Evolutionary conservation across 2,888 invertebrate species (phyloP).

Genomic region (Panopea generosa): DNA sequence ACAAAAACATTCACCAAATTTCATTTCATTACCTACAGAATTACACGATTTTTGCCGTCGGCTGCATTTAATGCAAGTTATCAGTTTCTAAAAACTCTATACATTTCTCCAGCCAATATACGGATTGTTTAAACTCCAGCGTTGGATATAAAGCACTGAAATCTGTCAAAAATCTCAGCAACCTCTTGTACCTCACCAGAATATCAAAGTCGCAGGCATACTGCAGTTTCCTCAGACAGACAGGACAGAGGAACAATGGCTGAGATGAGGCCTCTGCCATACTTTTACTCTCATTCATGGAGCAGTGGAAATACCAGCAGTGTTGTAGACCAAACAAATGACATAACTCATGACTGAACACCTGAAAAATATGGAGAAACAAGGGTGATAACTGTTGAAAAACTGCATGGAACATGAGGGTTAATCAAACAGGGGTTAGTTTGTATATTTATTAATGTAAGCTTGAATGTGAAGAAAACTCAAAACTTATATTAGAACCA

Average conservation of each 20-base stretch:
- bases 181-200: slow-evolving; percentile 69
- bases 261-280: slow-evolving; percentile 78
- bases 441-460: no score
- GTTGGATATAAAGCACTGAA: slow-evolving; percentile 62
- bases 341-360: slow-evolving; percentile 81
- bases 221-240: slow-evolving; percentile 82
- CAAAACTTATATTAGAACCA: no score
- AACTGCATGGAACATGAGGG: no score
- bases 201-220: slow-evolving; percentile 77
- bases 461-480: no score
- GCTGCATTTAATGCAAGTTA: no score
- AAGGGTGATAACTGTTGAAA: no score
- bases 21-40: no score
- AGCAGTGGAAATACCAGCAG: slow-evolving; percentile 81
- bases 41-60: no score
- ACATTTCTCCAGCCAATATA: slow-evolving; percentile 68
- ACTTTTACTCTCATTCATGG: slow-evolving; percentile 83
- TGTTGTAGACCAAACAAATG: slow-evolving; percentile 82
- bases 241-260: slow-evolving; percentile 83
- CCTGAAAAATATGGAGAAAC: no score
- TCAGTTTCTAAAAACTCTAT: slow-evolving; percentile 59
- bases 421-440: no score
- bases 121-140: slow-evolving; percentile 53
- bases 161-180: slow-evolving; percentile 66
- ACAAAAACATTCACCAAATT: no score